Evolutionary conservation across 1,140 invertebrate genomes (phyloP), one percentile per base, ranked within the genome.

Genomic region (Drosophila lacertosa): DNA sequence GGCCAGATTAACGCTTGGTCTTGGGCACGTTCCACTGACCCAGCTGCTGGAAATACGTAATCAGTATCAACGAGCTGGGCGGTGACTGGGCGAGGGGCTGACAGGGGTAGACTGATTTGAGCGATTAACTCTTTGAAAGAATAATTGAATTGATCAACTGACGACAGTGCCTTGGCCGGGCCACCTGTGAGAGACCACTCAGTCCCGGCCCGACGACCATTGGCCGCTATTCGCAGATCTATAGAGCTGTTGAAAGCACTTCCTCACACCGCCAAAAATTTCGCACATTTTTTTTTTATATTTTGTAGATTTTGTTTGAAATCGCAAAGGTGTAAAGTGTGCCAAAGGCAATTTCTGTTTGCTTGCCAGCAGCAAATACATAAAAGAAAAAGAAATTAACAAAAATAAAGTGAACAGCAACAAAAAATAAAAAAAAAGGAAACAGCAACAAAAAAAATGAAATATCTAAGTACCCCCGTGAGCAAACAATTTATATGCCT

Each of bases 261-360:
- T 82, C 79, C 75, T 82, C 74, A 51, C 78, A 68, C 39, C 45
- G 47, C 55, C 33, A 65, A 65, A 26, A 39, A 70, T 59, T 78
- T 84, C 72, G 64, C 82, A 73, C 65, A 55, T 57, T 54, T 55
- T 39, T 29, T 9, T n/a, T n/a, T n/a, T n/a, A n/a, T n/a, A n/a
- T n/a, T n/a, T n/a, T n/a, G n/a, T n/a, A n/a, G n/a, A n/a, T n/a
- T n/a, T n/a, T n/a, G n/a, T n/a, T n/a, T n/a, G n/a, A n/a, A n/a
- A n/a, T n/a, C 57, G 40, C 59, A 32, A 32, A 82, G 75, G 79
- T 82, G 79, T 82, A 71, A 82, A 86, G 80, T 86, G 80, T 86
- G 80, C 80, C 80, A 84, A 72, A 63, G 79, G 79, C 79, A 72
- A 64, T 79, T 75, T 78, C 13, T 26, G 60, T 62, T 37, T 66